These are phyloP conservation scores for Bombus pascuorum DNA, from an alignment of 1,140 invertebrate genomes.

Conservation along the genomic window DNA sequence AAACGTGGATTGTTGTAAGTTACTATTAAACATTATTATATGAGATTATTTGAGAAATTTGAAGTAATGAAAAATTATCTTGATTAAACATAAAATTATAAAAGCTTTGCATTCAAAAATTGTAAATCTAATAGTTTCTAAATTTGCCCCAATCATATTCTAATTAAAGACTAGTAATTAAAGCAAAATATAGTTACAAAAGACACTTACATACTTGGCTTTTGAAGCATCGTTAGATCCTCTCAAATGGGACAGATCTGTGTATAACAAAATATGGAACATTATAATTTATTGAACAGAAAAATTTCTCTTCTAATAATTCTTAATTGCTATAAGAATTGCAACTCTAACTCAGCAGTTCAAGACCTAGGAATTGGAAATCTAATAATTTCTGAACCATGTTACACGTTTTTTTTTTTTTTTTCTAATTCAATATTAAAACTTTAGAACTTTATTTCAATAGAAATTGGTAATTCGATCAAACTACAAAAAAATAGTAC, in stretches of 20 bases:
- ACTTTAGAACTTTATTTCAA: neutral
- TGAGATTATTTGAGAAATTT: neutral
- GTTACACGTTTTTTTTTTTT: too few relatives aligned
- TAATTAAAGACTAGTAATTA: neutral
- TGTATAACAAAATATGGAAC: too few relatives aligned
- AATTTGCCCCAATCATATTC: neutral
- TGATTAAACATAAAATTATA: too few relatives aligned
- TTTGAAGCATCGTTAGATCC: neutral
- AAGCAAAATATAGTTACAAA: neutral
- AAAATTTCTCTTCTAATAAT: too few relatives aligned
- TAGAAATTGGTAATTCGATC: too few relatives aligned
- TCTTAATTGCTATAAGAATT: too few relatives aligned
- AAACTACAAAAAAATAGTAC: neutral
- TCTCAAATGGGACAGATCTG: neutral
- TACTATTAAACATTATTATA: neutral
- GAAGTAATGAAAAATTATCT: neutral
- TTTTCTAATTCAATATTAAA: neutral
- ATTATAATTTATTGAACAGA: neutral
- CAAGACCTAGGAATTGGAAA: too few relatives aligned
- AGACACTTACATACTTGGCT: neutral
- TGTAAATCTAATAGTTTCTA: neutral
- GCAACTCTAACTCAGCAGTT: too few relatives aligned
- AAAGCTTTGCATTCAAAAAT: too few relatives aligned
- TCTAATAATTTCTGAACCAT: too few relatives aligned
- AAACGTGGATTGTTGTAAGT: neutral